A percentile compares a stretch with the other conserved stretches of the same genome.
These are phyloP conservation scores for Tor tambroides DNA, from an alignment of 2,113 vertebrate species.

Conservation along the genomic window DNA sequence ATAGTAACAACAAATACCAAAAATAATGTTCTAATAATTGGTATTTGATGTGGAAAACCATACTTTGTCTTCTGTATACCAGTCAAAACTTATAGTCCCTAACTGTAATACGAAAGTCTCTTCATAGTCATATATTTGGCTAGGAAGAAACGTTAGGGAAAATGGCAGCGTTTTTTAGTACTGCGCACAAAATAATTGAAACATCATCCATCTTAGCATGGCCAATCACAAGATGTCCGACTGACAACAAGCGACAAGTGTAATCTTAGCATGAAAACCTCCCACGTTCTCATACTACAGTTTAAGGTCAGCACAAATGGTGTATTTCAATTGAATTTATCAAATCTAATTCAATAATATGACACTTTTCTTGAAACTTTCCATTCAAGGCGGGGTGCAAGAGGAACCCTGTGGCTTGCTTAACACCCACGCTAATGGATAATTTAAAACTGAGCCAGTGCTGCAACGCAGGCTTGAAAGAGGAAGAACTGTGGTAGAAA, in stretches of 20 bases:
- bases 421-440: conserved; percentile 55
- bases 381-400: conserved; percentile 49
- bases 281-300: neutral
- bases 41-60: neutral
- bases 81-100: no score
- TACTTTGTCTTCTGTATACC: neutral
- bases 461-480: conserved; percentile 53
- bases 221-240: conserved; percentile 12
- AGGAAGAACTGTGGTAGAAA: conserved; percentile 57
- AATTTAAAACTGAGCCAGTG: conserved; percentile 57
- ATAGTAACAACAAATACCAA: conserved; percentile 6
- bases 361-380: conserved; percentile 50
- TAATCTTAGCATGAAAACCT: neutral
- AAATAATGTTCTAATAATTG: neutral
- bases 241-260: neutral
- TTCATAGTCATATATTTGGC: neutral
- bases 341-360: conserved; percentile 40
- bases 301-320: neutral
- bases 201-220: conserved; percentile 12
- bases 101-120: neutral
- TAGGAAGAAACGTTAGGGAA: neutral
- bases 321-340: conserved; percentile 7
- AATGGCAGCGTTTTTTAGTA: neutral
- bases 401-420: conserved; percentile 57
- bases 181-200: neutral